Percentiles rank a stretch among this genome's conserved stretches.
These are phyloP conservation scores for Bos taurus DNA, from an alignment of 2,113 vertebrate species.

Conservation along the genomic window ARS-UCD2.0 NC_037329.1:74544001-74544500, in stretches of 20 bases:
- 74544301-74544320: neutral
- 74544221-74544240: neutral
- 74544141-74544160: neutral
- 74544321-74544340: neutral
- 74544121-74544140: neutral
- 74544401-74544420: neutral
- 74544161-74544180: neutral
- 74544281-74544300: neutral
- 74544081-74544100: neutral
- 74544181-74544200: neutral
- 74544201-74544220: neutral
- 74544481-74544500: neutral
- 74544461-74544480: neutral
- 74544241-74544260: neutral
- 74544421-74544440: neutral
- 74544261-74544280: neutral
- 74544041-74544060: neutral
- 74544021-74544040: neutral
- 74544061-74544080: neutral
- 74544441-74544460: neutral
- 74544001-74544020: neutral
- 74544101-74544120: neutral
- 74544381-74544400: neutral
- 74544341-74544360: neutral
- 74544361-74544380: rapidly evolving